These are phyloP conservation scores for Etheostoma perlongum DNA, from an alignment of 2,797 vertebrate genomes.

Conservation along the genomic window DNA sequence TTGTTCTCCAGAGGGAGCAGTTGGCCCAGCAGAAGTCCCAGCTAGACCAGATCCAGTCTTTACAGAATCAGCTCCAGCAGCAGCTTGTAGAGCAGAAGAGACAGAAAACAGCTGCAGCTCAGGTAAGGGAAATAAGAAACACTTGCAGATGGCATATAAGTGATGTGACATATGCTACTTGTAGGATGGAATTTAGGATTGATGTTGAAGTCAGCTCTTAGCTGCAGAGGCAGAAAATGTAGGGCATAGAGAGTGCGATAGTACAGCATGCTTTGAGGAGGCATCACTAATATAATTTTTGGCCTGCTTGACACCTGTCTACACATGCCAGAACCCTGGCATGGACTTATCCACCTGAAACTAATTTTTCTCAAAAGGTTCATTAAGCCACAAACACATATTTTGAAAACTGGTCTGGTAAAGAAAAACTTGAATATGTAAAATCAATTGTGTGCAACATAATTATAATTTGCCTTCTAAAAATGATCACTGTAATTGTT, in stretches of 20 bases:
- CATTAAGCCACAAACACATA: background rate
- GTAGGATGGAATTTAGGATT: background rate
- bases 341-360: background rate
- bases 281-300: background rate
- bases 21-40: conserved; percentile 97
- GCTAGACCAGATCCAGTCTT: conserved; percentile 97
- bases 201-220: background rate
- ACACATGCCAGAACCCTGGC: background rate
- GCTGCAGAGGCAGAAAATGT: background rate
- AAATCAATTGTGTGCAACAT: background rate
- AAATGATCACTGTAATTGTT: background rate
- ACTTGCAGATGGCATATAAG: background rate
- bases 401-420: background rate
- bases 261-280: background rate
- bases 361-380: background rate
- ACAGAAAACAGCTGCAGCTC: conserved; percentile 86
- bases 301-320: background rate
- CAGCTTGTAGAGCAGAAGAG: conserved; percentile 97
- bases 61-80: conserved; percentile 98
- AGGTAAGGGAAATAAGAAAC: conserved; percentile 59
- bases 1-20: conserved; percentile 95
- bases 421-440: background rate
- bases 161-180: background rate
- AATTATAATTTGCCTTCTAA: background rate
- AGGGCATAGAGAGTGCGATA: background rate